A percentile compares a stretch with the other conserved stretches of the same genome.
Conservation (phyloP, 2,888 invertebrate species). For the Dioctria rufipes region DNA sequence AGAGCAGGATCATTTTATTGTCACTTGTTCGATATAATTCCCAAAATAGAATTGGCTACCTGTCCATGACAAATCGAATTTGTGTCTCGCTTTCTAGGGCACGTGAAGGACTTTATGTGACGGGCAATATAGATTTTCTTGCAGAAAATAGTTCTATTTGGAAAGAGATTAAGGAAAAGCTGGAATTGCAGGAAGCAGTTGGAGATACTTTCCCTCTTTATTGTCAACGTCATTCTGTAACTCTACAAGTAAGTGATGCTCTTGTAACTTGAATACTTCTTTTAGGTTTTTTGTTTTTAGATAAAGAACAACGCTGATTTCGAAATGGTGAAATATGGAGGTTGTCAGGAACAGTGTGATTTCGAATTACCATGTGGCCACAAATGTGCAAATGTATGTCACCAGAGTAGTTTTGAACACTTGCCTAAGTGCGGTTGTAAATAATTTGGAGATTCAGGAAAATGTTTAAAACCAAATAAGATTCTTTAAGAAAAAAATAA, state of each 20-base stretch:
- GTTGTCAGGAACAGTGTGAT: slow-evolving; percentile 55
- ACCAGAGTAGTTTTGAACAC: slow-evolving; percentile 49
- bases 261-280: neutral
- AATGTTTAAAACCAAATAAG: too few relatives aligned
- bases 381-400: slow-evolving; percentile 53
- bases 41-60: slow-evolving; percentile 79
- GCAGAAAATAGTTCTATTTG: slow-evolving; percentile 74
- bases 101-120: slow-evolving; percentile 79
- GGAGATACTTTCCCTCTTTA: slow-evolving; percentile 72
- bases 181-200: slow-evolving; percentile 73
- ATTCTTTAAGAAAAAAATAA: too few relatives aligned
- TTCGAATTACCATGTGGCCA: slow-evolving; percentile 54
- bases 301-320: slow-evolving; percentile 49
- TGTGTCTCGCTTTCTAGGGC: slow-evolving; percentile 86
- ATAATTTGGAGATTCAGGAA: neutral
- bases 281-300: slow-evolving; percentile 26
- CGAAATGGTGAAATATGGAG: slow-evolving; percentile 50
- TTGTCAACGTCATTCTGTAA: slow-evolving; percentile 72
- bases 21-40: slow-evolving; percentile 85
- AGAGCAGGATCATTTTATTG: slow-evolving; percentile 83
- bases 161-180: slow-evolving; percentile 71
- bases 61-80: slow-evolving; percentile 79
- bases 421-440: slow-evolving; percentile 39
- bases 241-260: slow-evolving; percentile 61
- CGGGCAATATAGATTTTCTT: slow-evolving; percentile 80